Percentiles rank a stretch among this genome's conserved stretches.
Conservation (phyloP, 2,113 vertebrate genomes). For the Protomyctophum bolini region DNA sequence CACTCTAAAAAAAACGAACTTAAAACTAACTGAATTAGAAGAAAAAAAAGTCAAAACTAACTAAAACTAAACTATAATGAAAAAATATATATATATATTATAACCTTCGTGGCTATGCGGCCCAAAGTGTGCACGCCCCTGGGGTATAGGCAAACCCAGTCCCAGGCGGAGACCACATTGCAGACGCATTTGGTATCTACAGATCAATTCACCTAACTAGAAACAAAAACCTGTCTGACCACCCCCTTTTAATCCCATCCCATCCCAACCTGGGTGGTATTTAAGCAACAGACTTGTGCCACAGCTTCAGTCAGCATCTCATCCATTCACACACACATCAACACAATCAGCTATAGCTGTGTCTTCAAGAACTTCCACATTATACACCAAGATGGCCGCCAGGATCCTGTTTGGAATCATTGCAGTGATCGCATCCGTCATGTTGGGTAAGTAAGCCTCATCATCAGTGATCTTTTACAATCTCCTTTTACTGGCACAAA, state of each 20-base stretch:
- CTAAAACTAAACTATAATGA: too few relatives aligned
- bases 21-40: too few relatives aligned
- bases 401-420: slow-evolving; percentile 55
- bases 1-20: too few relatives aligned
- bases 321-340: not conserved
- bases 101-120: too few relatives aligned
- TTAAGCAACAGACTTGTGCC: slow-evolving; percentile 14
- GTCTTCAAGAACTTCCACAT: not conserved
- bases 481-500: too few relatives aligned
- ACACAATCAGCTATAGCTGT: not conserved
- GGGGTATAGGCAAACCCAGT: too few relatives aligned
- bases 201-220: not conserved
- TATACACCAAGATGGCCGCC: slow-evolving; percentile 58
- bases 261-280: slow-evolving; percentile 21
- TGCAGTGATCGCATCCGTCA: slow-evolving; percentile 49
- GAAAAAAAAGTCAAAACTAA: too few relatives aligned
- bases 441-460: slow-evolving; percentile 62
- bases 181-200: not conserved
- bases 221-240: not conserved
- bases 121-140: too few relatives aligned
- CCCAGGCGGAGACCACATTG: not conserved
- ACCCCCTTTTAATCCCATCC: slow-evolving; percentile 32
- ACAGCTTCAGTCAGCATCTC: slow-evolving; percentile 12
- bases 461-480: not conserved
- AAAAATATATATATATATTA: too few relatives aligned